These are phyloP conservation scores for Mastigias papua DNA, from an alignment of 30 jellyfish, hydroid and myxozoan species.

Conservation along the genomic window DNA sequence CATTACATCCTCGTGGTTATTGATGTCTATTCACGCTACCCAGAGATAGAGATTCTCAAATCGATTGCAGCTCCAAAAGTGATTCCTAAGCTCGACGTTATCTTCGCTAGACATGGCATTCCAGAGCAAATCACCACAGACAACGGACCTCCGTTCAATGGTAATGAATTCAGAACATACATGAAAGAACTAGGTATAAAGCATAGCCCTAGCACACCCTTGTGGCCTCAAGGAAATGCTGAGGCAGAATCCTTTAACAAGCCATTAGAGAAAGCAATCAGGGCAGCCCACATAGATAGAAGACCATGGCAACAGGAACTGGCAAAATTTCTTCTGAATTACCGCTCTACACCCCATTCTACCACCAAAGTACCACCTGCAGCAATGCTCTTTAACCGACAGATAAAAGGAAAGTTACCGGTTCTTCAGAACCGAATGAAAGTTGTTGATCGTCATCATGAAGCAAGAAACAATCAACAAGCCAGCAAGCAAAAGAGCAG, in stretches of 20 bases:
- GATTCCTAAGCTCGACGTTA: slow-evolving; percentile 19
- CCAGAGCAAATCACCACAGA: slow-evolving; percentile 18
- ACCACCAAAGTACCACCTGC: slow-evolving; percentile 55
- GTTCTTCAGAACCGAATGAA: background rate
- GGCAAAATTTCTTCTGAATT: slow-evolving; percentile 28
- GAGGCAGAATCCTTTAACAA: slow-evolving; percentile 57
- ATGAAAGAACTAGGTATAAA: slow-evolving; percentile 28
- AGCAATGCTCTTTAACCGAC: slow-evolving; percentile 29
- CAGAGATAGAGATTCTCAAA: slow-evolving; percentile 70
- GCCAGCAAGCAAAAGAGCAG: slow-evolving; percentile 1
- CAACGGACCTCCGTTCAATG: slow-evolving; percentile 59
- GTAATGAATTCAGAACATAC: slow-evolving; percentile 24
- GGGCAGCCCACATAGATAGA: slow-evolving; percentile 38
- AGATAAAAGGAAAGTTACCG: slow-evolving; percentile 37
- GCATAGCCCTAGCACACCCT: slow-evolving; percentile 2
- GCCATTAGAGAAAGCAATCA: slow-evolving; percentile 54
- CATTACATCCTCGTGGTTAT: slow-evolving; percentile 56
- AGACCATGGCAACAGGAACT: slow-evolving; percentile 55
- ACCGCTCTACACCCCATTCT: slow-evolving; percentile 54
- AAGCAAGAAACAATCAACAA: background rate
- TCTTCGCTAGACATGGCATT: slow-evolving; percentile 29
- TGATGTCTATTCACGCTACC: slow-evolving; percentile 39
- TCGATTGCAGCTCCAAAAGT: slow-evolving; percentile 40
- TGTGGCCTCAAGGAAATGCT: slow-evolving; percentile 62
- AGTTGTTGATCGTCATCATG: slow-evolving; percentile 12